A percentile compares a stretch with the other conserved stretches of the same genome.
phyloP scores from a whole-genome alignment of 2,113 vertebrate genomes.

The Bujurquina vittata region DNA sequence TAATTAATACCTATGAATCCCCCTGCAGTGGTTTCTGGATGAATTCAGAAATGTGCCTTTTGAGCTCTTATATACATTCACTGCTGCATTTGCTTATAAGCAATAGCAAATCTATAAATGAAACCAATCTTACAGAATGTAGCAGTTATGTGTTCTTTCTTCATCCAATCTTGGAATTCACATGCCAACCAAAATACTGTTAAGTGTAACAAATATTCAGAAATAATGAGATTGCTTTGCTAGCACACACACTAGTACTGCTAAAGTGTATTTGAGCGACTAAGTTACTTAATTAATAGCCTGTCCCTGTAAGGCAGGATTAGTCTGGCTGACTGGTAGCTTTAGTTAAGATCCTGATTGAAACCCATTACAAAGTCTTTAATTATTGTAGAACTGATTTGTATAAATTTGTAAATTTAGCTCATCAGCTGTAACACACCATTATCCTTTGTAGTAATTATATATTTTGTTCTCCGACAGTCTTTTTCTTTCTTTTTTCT shows the following conservation, averaged over 20 bases:
- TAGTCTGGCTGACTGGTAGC: constrained; percentile 47
- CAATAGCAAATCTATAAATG: not conserved
- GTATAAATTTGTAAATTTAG: constrained; percentile 4
- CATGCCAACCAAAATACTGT: not conserved
- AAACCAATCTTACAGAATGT: not conserved
- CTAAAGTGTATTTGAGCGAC: not conserved
- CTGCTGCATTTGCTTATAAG: not conserved
- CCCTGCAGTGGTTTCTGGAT: not conserved
- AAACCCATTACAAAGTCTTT: constrained; percentile 48
- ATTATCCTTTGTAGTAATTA: not conserved
- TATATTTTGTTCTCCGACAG: not conserved
- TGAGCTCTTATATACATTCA: not conserved
- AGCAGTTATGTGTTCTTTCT: not conserved
- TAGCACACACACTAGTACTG: not conserved
- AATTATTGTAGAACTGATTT: constrained; percentile 46
- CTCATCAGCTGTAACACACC: not conserved
- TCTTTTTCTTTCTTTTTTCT: not conserved
- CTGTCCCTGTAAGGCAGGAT: constrained; percentile 39
- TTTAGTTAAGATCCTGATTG: constrained; percentile 44
- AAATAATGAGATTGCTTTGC: not conserved
- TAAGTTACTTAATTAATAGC: constrained; percentile 34
- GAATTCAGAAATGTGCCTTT: not conserved
- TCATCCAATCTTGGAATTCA: not conserved
- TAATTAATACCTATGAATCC: not conserved
- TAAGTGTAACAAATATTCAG: not conserved